Evolutionary conservation across 2,797 vertebrate species (phyloP).

Genomic region (Acanthiza pusilla): DNA sequence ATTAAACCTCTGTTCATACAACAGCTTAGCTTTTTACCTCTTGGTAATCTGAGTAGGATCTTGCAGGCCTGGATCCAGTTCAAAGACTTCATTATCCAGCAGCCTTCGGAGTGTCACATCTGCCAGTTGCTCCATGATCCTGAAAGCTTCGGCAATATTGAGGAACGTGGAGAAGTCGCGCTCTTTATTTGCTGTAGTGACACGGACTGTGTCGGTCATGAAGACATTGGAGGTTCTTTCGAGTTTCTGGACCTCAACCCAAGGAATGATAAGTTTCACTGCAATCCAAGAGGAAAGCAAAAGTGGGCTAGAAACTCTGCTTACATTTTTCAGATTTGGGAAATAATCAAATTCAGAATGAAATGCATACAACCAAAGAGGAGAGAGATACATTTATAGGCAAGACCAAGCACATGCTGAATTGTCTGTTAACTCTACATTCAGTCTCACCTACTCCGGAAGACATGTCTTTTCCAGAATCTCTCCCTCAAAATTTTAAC

Average conservation of each 20-base stretch:
- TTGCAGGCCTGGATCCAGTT: slow-evolving; percentile 87
- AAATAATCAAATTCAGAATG: not conserved
- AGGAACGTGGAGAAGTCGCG: slow-evolving; percentile 96
- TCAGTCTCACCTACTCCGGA: not conserved
- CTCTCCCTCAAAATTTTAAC: not conserved
- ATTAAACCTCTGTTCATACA: not conserved
- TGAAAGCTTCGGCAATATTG: slow-evolving; percentile 84
- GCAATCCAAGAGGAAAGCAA: slow-evolving; percentile 1
- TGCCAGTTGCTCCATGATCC: slow-evolving; percentile 90
- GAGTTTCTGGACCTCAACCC: slow-evolving; percentile 90
- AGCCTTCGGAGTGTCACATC: slow-evolving; percentile 90
- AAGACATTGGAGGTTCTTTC: slow-evolving; percentile 88
- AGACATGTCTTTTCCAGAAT: not conserved
- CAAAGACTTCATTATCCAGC: slow-evolving; percentile 90
- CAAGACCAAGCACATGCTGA: not conserved
- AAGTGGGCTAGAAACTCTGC: not conserved
- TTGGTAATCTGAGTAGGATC: slow-evolving; percentile 90
- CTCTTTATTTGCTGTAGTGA: slow-evolving; percentile 83
- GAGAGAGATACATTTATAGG: not conserved
- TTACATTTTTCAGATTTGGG: not conserved
- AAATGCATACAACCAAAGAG: not conserved
- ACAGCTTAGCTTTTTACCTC: slow-evolving; percentile 73
- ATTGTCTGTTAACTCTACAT: not conserved
- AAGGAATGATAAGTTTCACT: slow-evolving; percentile 93
- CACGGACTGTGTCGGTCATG: slow-evolving; percentile 86